Percentiles rank a stretch among this genome's conserved stretches.
Evolutionary conservation across 2,113 vertebrate genomes (phyloP).

Genomic region (Blennius ocellaris): DNA sequence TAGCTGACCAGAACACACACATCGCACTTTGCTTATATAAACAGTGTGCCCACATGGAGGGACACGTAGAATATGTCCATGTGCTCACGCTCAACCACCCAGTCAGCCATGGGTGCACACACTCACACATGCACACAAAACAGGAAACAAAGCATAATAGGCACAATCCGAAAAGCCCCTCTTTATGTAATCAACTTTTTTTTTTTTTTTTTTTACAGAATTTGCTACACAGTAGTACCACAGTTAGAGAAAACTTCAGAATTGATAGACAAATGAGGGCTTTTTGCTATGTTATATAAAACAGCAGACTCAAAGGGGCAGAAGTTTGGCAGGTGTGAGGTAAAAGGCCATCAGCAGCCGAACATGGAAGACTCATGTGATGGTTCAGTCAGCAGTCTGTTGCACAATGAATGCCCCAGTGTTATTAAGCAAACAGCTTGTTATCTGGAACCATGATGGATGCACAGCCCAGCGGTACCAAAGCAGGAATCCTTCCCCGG

Average conservation of each 20-base stretch:
- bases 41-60: slow-evolving; percentile 6
- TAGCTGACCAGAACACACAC: slow-evolving; percentile 35
- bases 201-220: slow-evolving; percentile 3
- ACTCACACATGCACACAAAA: neutral
- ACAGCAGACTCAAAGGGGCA: slow-evolving; percentile 4
- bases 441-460: slow-evolving; percentile 57
- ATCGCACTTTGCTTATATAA: slow-evolving; percentile 14
- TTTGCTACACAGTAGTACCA: slow-evolving; percentile 16
- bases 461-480: slow-evolving; percentile 6
- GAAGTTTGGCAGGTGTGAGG: slow-evolving; percentile 6
- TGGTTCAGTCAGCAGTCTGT: slow-evolving; percentile 30
- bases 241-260: slow-evolving; percentile 10
- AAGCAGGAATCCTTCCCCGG: slow-evolving; percentile 24
- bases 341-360: slow-evolving; percentile 32
- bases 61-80: neutral
- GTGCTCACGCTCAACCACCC: neutral
- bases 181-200: slow-evolving; percentile 33
- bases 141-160: slow-evolving; percentile 25
- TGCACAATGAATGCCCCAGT: slow-evolving; percentile 46
- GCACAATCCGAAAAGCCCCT: slow-evolving; percentile 23
- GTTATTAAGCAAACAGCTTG: slow-evolving; percentile 49
- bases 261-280: slow-evolving; percentile 11
- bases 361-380: slow-evolving; percentile 5
- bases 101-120: neutral
- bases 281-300: slow-evolving; percentile 25